Evolutionary conservation across 2,797 vertebrate genomes (phyloP), one percentile per base, ranked within the genome.

Genomic region (Erpetoichthys calabaricus): DNA sequence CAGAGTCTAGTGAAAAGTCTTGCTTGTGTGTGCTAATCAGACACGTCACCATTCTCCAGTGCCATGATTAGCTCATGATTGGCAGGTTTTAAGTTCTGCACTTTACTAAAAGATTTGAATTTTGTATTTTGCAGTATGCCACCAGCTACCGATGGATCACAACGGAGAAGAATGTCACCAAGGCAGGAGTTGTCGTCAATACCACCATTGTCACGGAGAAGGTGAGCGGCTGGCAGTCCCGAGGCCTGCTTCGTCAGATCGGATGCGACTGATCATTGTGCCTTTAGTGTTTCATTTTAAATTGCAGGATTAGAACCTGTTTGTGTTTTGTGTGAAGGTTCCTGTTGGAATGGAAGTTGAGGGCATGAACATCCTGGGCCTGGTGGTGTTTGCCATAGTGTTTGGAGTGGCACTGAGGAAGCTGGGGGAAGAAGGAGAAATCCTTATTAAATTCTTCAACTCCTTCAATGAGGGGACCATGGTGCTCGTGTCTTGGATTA

Each of bases 331-430:
- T 45, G 53, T 60, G 2, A 44, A 94, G 91, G 64, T 85, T 46
- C 86, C 88, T 0, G 0, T 58, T 2, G 86, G 77, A 7, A 2
- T 0, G 0, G 79, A 90, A 45, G 85, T 84, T 56, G 85, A 92
- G 0, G 83, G 86, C 6, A 94, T 92, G 91, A 95, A 95, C 62
- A 95, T 95, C 60, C 77, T 95, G 9, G 91, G 91, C 4, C 78
- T 94, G 65, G 91, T 95, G 2, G 85, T 94, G 59, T 94, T 95
- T 45, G 86, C 91, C 60, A 92, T 95, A 0, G 70, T 85, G 63
- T 91, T 95, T 4, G 91, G 91, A 0, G 76, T 92, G 47, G 91
- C 90, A 3, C 63, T 95, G 47, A 77, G 90, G 63, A 93, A 92
- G 69, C 72, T 95, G 55, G 91, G 91, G 5, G 74, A 85, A 0